These are phyloP conservation scores for Halichondria panicea DNA, from an alignment of 37 sponge, comb jelly and placozoan genomes.

Conservation along the genomic window DNA sequence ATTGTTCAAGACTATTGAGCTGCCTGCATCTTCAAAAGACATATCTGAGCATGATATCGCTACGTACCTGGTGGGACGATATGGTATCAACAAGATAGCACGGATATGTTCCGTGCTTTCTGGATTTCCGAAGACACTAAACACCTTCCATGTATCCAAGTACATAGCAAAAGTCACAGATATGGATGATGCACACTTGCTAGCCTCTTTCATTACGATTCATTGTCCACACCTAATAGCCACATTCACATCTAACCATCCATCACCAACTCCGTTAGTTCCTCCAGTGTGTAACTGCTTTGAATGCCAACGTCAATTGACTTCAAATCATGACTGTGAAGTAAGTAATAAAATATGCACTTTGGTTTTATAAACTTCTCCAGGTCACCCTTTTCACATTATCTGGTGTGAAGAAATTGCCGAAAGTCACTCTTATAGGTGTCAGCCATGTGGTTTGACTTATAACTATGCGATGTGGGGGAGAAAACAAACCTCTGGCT, in stretches of 20 bases:
- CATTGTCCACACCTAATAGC: neutral
- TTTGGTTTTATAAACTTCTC: no score
- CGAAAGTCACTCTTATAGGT: no score
- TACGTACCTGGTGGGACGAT: neutral
- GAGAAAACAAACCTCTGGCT: neutral
- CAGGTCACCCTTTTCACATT: no score
- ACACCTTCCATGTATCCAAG: neutral
- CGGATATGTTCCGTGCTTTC: neutral
- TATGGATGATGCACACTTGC: neutral
- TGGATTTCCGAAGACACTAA: neutral
- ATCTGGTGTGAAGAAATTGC: no score
- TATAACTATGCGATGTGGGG: constrained; percentile 14
- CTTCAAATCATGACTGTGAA: neutral
- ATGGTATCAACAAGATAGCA: neutral
- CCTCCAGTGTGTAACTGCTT: neutral
- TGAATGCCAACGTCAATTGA: neutral
- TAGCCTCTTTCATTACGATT: neutral
- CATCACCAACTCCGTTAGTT: neutral
- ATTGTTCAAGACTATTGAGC: neutral
- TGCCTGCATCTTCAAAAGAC: neutral
- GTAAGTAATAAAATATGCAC: neutral
- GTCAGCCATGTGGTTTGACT: neutral
- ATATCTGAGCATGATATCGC: neutral
- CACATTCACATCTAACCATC: neutral
- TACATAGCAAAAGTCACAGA: neutral